Evolutionary conservation across 2,113 vertebrate genomes (phyloP), one percentile per base, ranked within the genome.

Genomic region (Arizona elegans): DNA sequence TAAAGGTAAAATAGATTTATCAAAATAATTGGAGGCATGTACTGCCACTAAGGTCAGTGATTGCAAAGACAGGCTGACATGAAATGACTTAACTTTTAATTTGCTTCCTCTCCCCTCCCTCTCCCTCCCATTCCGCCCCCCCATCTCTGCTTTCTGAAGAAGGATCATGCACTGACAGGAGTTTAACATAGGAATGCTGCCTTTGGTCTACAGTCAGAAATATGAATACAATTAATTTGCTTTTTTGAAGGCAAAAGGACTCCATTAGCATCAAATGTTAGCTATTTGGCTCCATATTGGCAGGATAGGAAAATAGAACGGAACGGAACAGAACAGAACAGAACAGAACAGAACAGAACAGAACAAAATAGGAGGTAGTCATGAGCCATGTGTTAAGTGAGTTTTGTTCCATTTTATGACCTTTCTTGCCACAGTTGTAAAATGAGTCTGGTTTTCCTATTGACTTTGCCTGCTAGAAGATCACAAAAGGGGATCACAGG

Each of bases 1-100:
- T 92, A 96, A 96, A 96, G 88, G 91, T 96, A 97, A 96, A 96
- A 87, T 95, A 96, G 94, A 97, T 97, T 96, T 96, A 96, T 97
- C 94, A 97, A 95, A 97, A 96, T 96, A 97, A 97, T 96, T 96
- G 93, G 95, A 97, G 87, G 87, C 75, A 95, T 96, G 94, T 95
- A 95, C 96, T 91, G 96, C 92, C 88, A 96, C 96, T 97, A 95
- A 91, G 88, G 91, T 95, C 94, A 97, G 91, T 0, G 43, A 94
- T 95, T 96, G 12, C 92, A 96, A 88, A 94, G 81, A 93, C 54
- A 90, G 75, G 43, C 90, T 97, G 88, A 96, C 92, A 95, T 93
- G 87, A 96, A 97, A 96, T 91, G 9, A 96, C 3, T 94, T 90
- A 95, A 96, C 70, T 96, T 96, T 93, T 94, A 92, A 95, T 96